Conservation (phyloP, 2,888 invertebrate genomes). For the Oligia fasciuncula region DNA sequence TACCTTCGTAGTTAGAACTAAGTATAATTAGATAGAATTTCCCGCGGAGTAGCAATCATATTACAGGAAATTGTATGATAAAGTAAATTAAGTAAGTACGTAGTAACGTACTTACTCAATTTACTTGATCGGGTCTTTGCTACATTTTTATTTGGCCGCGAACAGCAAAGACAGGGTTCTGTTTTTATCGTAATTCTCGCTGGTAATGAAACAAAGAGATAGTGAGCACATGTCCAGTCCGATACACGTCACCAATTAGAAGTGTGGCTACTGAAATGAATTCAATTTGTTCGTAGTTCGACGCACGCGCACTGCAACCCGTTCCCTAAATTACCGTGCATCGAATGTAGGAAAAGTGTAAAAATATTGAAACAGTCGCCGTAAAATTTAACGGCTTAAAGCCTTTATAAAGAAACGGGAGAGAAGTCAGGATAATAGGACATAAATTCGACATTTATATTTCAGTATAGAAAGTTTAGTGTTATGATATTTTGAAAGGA, state of each 20-base stretch:
- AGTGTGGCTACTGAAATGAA: constrained; percentile 72
- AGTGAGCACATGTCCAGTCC: constrained; percentile 45
- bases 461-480: constrained; percentile 46
- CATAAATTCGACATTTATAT: constrained; percentile 54
- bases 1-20: constrained; percentile 29
- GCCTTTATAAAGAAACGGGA: constrained; percentile 42
- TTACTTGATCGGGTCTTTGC: not conserved
- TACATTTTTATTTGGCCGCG: not conserved
- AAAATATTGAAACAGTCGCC: constrained; percentile 57
- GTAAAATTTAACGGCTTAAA: constrained; percentile 58
- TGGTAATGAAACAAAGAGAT: constrained; percentile 38
- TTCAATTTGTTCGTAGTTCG: constrained; percentile 71
- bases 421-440: constrained; percentile 44
- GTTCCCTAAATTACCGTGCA: constrained; percentile 51
- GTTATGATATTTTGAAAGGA: constrained; percentile 40
- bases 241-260: constrained; percentile 77
- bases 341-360: constrained; percentile 35
- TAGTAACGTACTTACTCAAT: not conserved
- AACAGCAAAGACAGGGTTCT: not conserved
- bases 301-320: constrained; percentile 57
- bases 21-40: constrained; percentile 45
- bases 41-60: constrained; percentile 10
- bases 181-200: constrained; percentile 18
- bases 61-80: constrained; percentile 26
- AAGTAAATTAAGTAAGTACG: constrained; percentile 8